Evolutionary conservation across 2,888 invertebrate genomes (phyloP).

Genomic region (Dicycla oo): DNA sequence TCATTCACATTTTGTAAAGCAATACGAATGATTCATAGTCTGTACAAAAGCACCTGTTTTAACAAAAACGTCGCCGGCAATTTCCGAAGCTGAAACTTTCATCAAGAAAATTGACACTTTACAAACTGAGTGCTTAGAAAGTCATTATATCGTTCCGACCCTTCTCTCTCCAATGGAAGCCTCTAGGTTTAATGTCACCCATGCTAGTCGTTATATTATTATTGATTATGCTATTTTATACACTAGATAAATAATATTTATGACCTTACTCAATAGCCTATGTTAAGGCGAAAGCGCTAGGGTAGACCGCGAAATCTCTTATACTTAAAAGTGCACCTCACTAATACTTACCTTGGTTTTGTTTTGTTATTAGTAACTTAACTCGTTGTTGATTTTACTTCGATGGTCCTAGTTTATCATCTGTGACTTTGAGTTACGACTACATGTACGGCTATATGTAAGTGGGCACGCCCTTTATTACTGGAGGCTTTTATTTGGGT

Average conservation of each 20-base stretch:
- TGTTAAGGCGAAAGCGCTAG: not conserved
- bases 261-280: not conserved
- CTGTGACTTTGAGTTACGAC: too few relatives aligned
- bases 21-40: constrained; percentile 34
- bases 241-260: not conserved
- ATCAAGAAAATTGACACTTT: constrained; percentile 73
- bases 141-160: constrained; percentile 68
- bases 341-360: too few relatives aligned
- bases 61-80: constrained; percentile 52
- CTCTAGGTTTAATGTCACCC: constrained; percentile 5
- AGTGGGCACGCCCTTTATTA: too few relatives aligned
- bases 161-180: constrained; percentile 21
- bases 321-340: too few relatives aligned
- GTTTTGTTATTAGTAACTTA: too few relatives aligned
- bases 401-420: too few relatives aligned
- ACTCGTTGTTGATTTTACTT: too few relatives aligned
- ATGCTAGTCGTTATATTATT: constrained; percentile 7
- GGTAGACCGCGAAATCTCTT: not conserved
- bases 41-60: constrained; percentile 36
- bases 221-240: not conserved
- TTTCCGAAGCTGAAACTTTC: constrained; percentile 64
- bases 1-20: constrained; percentile 11
- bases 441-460: too few relatives aligned
- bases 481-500: too few relatives aligned
- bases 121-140: constrained; percentile 66